Evolutionary conservation across 2,113 vertebrate species (phyloP), one percentile per base, ranked within the genome.

Genomic region (Stercorarius parasiticus): DNA sequence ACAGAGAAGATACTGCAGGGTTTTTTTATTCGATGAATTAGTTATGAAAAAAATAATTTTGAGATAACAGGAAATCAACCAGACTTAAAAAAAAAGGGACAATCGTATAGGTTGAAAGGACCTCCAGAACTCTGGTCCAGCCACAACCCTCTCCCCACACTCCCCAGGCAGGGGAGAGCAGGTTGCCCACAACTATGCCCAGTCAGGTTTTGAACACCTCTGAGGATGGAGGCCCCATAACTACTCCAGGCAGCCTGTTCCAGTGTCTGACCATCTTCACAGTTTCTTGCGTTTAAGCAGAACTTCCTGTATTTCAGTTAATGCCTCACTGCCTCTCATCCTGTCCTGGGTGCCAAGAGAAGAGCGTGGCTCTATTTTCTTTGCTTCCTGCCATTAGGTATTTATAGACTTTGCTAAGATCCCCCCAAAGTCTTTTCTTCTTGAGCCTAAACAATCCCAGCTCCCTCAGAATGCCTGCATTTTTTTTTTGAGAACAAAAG

Each of bases 71-170:
- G 11, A 92, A 56, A 79, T 17, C 17, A 74, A 66, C 3, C 4
- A 76, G 55, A 91, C 19, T 83, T 82, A 27, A 70, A 52, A 38
- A 40, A 19, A 92, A 58, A 73, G 18, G 66, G 76, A 83, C 26
- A 29, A 4, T 32, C 1, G 2, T 0, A 71, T 22, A 70, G 22
- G 32, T 0, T 82, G 36, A 90, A 82, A 82, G 29, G n/a, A 76
- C 6, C 27, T 82, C 62, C 36, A 22, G 14, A 79, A 67, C 15
- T 45, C 2, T 76, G 16, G 8, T 29, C 21, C 3, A 4, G 23
- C 6, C 38, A 72, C 29, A 0, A 0, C 12, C 11, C 6, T 61
- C 36, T 67, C n/a, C 25, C n/a, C 38, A 66, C 5, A 74, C 3
- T 71, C 10, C 23, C 15, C 27, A 52, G 32, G 13, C 7, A 29